These are phyloP conservation scores for Lepidocyrtinus sp. DNA, from an alignment of 2,888 invertebrate genomes.

Conservation along the genomic window DNA sequence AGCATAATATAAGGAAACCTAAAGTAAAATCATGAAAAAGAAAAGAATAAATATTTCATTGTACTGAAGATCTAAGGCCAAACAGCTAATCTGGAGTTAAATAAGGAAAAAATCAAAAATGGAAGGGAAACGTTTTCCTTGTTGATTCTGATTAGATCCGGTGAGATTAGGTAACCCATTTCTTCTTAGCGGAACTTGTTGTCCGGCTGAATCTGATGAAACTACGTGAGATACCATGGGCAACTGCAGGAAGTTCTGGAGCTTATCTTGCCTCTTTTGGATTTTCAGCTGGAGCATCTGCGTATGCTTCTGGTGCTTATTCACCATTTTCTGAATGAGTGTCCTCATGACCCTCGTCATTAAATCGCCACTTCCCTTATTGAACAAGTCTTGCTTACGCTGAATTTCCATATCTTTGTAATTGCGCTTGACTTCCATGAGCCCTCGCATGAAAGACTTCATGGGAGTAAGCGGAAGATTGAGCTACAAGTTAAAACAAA, in stretches of 20 bases:
- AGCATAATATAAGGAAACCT: too few relatives aligned
- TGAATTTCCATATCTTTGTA: slow-evolving; percentile 28
- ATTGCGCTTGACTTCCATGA: slow-evolving; percentile 38
- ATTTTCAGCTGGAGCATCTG: slow-evolving; percentile 31
- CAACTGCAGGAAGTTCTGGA: slow-evolving; percentile 40
- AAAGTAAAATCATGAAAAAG: too few relatives aligned
- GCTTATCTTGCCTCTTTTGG: slow-evolving; percentile 17
- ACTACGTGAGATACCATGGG: slow-evolving; percentile 34
- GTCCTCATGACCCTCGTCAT: slow-evolving; percentile 32
- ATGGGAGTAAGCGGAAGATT: slow-evolving; percentile 32
- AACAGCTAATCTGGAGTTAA: too few relatives aligned
- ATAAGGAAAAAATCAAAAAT: slow-evolving; percentile 20
- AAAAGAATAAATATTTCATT: too few relatives aligned
- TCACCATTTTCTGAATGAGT: slow-evolving; percentile 32
- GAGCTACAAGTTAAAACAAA: too few relatives aligned
- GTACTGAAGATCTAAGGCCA: too few relatives aligned
- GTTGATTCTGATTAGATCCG: too few relatives aligned
- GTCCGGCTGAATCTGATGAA: not conserved
- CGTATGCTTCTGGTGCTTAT: slow-evolving; percentile 39
- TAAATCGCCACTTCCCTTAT: slow-evolving; percentile 32
- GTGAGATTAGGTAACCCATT: too few relatives aligned
- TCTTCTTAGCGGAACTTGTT: too few relatives aligned
- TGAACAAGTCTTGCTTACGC: slow-evolving; percentile 29
- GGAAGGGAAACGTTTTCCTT: slow-evolving; percentile 2
- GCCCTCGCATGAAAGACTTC: slow-evolving; percentile 27